Conservation (phyloP, 1,140 invertebrate species). For the Eupeodes corollae region DNA sequence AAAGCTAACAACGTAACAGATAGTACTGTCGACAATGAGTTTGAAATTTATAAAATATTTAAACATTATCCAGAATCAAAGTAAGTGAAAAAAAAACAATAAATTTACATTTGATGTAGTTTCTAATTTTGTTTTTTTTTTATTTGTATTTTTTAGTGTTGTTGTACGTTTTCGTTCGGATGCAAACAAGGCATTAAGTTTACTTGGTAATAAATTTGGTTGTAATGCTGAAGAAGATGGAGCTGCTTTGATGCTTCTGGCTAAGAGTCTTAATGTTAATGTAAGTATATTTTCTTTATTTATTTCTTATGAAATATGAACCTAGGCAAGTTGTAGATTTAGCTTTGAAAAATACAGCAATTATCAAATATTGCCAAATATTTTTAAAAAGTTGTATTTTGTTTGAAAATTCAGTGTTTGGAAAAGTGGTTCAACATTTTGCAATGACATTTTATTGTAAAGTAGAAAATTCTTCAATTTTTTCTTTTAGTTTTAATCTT, state of each 20-base stretch:
- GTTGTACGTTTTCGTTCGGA: constrained; percentile 83
- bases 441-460: too few relatives aligned
- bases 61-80: constrained; percentile 63
- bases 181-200: constrained; percentile 70
- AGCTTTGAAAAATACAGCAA: too few relatives aligned
- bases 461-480: too few relatives aligned
- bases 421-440: too few relatives aligned
- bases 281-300: constrained; percentile 65
- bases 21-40: constrained; percentile 92
- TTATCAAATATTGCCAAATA: too few relatives aligned
- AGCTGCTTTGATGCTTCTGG: constrained; percentile 44
- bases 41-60: constrained; percentile 83
- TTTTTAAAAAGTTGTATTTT: too few relatives aligned
- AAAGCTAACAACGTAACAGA: constrained; percentile 56
- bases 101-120: not conserved
- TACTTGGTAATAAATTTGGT: constrained; percentile 87
- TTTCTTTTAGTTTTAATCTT: too few relatives aligned
- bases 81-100: constrained; percentile 42
- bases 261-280: constrained; percentile 30
- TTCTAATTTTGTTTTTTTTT: constrained; percentile 8
- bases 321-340: too few relatives aligned
- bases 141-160: constrained; percentile 42
- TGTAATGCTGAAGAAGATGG: constrained; percentile 68
- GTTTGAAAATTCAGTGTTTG: too few relatives aligned
- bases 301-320: too few relatives aligned